Conservation (phyloP, 2,113 vertebrate species). For the Apteryx owenii region DNA sequence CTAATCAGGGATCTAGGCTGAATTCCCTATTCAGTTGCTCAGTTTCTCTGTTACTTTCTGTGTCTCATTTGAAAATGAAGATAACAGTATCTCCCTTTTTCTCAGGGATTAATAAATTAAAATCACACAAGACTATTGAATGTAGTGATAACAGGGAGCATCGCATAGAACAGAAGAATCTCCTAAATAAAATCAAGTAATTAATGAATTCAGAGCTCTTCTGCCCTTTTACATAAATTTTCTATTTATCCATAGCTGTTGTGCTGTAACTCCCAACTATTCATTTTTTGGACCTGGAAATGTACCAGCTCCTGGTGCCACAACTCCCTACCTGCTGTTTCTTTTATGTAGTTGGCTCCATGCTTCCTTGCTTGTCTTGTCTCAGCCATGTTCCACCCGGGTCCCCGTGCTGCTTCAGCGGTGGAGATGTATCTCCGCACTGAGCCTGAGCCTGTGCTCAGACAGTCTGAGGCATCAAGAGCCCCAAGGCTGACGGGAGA, state of each 20-base stretch:
- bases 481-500: neutral
- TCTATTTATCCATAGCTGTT: neutral
- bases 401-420: neutral
- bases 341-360: neutral
- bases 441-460: neutral
- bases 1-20: neutral
- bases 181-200: neutral
- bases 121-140: neutral
- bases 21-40: neutral
- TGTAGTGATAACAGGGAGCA: neutral
- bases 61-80: neutral
- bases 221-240: neutral
- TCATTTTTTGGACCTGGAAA: neutral
- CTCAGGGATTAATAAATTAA: neutral
- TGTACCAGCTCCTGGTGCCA: neutral
- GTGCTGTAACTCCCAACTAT: neutral
- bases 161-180: neutral
- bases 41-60: neutral
- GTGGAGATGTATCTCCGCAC: neutral
- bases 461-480: neutral
- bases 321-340: constrained; percentile 4
- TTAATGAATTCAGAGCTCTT: neutral
- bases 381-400: neutral
- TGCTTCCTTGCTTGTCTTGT: neutral
- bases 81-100: neutral